These are phyloP conservation scores for Patiria pectinifera DNA, from an alignment of 53 echinoderm and acorn worm genomes.

Conservation along the genomic window DNA sequence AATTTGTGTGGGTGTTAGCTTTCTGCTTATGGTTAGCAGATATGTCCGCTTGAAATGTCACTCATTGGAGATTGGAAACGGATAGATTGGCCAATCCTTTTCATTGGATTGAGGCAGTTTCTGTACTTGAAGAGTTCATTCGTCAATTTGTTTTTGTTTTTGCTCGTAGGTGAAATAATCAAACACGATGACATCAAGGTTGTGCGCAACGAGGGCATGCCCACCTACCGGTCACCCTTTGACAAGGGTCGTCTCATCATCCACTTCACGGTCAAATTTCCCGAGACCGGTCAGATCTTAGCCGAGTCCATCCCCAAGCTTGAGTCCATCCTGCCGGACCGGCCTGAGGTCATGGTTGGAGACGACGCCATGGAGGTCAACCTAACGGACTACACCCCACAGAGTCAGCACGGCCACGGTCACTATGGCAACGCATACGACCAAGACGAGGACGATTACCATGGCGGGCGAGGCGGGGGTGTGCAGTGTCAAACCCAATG, in stretches of 20 bases:
- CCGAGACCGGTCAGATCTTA: conserved; percentile 60
- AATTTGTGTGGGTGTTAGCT: no score
- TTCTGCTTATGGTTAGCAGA: no score
- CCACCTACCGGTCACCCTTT: conserved; percentile 78
- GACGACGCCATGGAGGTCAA: conserved; percentile 84
- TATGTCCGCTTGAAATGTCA: no score
- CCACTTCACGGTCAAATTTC: conserved; percentile 91
- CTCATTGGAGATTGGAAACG: no score
- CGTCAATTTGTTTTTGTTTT: not conserved
- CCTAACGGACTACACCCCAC: conserved; percentile 67
- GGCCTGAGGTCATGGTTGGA: conserved; percentile 73
- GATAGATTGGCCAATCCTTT: not conserved
- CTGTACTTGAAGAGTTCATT: not conserved
- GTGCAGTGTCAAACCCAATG: conserved; percentile 94
- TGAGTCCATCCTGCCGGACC: conserved; percentile 76
- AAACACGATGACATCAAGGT: conserved; percentile 91
- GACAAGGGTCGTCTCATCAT: conserved; percentile 92
- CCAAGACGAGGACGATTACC: conserved; percentile 75
- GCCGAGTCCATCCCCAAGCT: conserved; percentile 66
- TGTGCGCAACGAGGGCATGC: conserved; percentile 89
- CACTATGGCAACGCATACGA: conserved; percentile 71
- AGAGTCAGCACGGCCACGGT: conserved; percentile 62
- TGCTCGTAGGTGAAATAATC: conserved; percentile 81
- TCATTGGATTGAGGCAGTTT: not conserved
- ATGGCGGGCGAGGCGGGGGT: conserved; percentile 63